Conservation (phyloP, 2,113 vertebrate species). For the Peromyscus californicus region DNA sequence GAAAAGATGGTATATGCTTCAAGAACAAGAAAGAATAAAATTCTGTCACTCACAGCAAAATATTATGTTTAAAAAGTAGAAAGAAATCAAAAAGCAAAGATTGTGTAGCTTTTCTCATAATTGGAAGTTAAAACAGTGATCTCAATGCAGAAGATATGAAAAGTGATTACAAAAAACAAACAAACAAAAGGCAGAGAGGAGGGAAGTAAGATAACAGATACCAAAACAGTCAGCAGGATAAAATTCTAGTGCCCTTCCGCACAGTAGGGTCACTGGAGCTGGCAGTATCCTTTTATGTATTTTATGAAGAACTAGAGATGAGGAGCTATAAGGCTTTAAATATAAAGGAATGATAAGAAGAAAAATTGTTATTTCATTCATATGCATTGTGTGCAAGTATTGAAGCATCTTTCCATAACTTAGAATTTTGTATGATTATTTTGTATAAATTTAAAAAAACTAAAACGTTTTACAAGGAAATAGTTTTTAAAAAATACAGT, state of each 20-base stretch:
- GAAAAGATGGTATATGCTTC: background rate
- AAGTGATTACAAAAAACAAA: background rate
- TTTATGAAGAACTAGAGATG: background rate
- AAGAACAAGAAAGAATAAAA: background rate
- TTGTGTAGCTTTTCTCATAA: background rate
- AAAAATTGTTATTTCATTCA: background rate
- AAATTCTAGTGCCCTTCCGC: too few relatives aligned
- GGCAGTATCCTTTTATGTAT: background rate
- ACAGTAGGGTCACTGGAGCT: background rate
- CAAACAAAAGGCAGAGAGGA: too few relatives aligned
- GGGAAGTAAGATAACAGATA: background rate
- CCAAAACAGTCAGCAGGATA: background rate
- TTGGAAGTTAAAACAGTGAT: background rate
- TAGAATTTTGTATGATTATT: background rate
- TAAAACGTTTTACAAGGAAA: background rate
- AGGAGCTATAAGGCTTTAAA: background rate
- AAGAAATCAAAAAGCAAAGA: background rate
- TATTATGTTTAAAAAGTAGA: background rate
- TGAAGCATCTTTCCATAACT: background rate
- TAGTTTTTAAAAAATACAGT: background rate
- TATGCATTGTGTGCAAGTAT: background rate
- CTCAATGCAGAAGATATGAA: background rate
- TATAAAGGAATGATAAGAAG: background rate
- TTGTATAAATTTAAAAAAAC: background rate
- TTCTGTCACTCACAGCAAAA: background rate